Conservation (phyloP, 2,888 invertebrate genomes). For the Escarpia spicata region DNA sequence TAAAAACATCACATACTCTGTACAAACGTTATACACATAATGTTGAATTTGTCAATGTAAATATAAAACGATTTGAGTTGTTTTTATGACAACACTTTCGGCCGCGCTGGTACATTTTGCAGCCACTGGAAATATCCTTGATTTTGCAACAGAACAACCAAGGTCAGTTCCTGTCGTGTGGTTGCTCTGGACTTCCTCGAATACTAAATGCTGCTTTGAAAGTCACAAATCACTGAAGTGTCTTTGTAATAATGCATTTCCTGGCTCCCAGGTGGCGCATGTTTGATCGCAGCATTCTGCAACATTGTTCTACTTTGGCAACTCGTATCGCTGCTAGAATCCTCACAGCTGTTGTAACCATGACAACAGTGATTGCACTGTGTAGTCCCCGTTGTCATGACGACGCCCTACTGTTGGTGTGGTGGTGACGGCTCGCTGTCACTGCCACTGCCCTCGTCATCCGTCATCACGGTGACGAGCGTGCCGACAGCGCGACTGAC, state of each 20-base stretch:
- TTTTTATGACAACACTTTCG: neutral
- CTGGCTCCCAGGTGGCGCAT: neutral
- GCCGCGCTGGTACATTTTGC: neutral
- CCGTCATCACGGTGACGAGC: constrained; percentile 88
- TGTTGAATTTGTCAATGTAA: neutral
- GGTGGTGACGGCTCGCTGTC: constrained; percentile 41
- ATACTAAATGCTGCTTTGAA: neutral
- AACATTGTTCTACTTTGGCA: neutral
- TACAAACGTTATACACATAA: neutral
- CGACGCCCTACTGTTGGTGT: constrained; percentile 8
- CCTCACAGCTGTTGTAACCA: neutral
- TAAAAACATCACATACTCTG: neutral
- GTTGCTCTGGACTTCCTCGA: neutral
- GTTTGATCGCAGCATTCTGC: neutral
- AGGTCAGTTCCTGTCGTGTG: neutral
- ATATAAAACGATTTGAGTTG: neutral
- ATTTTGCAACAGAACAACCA: neutral
- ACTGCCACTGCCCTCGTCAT: constrained; percentile 71
- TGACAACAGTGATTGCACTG: neutral
- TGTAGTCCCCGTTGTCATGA: neutral
- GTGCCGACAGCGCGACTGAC: constrained; percentile 88
- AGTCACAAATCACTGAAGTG: neutral
- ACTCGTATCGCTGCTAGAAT: neutral
- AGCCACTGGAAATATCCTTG: constrained; percentile 7
- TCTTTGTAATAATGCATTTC: neutral